phyloP scores from a whole-genome alignment of 2,888 invertebrate species.

The Criorhina ranunculi region DNA sequence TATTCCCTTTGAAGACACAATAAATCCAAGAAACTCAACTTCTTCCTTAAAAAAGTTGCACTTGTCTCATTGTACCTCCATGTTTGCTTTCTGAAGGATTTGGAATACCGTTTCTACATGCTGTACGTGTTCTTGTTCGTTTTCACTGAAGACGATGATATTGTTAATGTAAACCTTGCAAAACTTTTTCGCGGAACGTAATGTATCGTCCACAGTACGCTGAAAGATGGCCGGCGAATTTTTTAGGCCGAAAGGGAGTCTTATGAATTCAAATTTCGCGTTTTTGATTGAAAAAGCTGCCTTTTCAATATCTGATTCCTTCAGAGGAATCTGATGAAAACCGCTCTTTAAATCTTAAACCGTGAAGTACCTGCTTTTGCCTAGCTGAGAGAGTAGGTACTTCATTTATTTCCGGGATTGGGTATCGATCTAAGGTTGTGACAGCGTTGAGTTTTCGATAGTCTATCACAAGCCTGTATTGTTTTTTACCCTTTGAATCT shows the following conservation, averaged over 20 bases:
- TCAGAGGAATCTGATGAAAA: too few species aligned
- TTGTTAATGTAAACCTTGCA: neutral
- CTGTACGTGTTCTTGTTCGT: conserved; percentile 32
- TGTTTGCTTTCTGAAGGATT: conserved; percentile 14
- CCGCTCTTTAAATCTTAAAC: too few species aligned
- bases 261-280: too few species aligned
- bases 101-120: conserved; percentile 49
- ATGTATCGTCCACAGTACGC: conserved; percentile 39
- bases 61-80: conserved; percentile 47
- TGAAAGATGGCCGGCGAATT: conserved; percentile 13
- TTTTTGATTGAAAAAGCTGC: conserved; percentile 1
- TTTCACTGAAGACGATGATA: conserved; percentile 57
- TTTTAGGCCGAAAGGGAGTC: too few species aligned
- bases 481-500: conserved; percentile 1
- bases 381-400: conserved; percentile 6
- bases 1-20: too few species aligned
- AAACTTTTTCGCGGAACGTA: conserved; percentile 20
- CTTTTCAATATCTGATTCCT: neutral
- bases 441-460: too few species aligned
- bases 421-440: too few species aligned
- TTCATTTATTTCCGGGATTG: too few species aligned
- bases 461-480: conserved; percentile 2
- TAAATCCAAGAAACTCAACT: neutral
- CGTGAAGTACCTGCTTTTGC: neutral
- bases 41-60: conserved; percentile 19